Base-by-base conservation (phyloP, 2,888 invertebrate species). In the Pristionchus entomophagus region DNA sequence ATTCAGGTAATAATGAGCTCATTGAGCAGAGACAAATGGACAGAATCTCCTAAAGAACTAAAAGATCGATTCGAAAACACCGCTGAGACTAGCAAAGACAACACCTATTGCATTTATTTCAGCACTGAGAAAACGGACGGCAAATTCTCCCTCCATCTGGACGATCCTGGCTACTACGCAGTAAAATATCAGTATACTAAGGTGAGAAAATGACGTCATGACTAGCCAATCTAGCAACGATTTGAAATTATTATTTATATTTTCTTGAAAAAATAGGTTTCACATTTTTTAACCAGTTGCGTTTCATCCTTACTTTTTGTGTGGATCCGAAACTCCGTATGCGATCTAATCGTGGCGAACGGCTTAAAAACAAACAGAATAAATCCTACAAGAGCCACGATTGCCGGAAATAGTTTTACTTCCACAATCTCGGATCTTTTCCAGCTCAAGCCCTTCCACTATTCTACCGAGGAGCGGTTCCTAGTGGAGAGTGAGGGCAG, bases 111-210 rank as follows among this genome's bases (percentile, higher is more conserved):
- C 41, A 86, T 82, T n/a, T 83, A 85, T 86, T 91, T 86, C 81
- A 91, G 91, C 65, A 91, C 92, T n/a, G 85, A 88, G 6, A 80
- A 88, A 26, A 87, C 90, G 2, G 90, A 90, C 53, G 90, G 88
- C 17, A 86, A 87, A 32, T 93, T 91, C 86, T 85, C 89, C 19
- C 83, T 93, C 38, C 89, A 90, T 17, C 86, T 93, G 45, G 90
- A 91, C 35, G 89, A 91, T 14, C 89, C 89, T n/a, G 88, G 89
- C 0, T 89, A 90, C 73, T 93, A 92, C 73, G 92, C 93, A 0
- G 91, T 92, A 5, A 88, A 88, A 49, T 93, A 93, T 86, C 89
- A 90, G n/a, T 93, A 93, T 83, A 89, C 89, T 19, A 93, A 92
- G 84, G 87, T 87, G 2, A 49, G 59, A 2, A 45, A 19, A 65